These are phyloP conservation scores for Nemurella pictetii DNA, from an alignment of 2,888 invertebrate genomes.

Conservation along the genomic window DNA sequence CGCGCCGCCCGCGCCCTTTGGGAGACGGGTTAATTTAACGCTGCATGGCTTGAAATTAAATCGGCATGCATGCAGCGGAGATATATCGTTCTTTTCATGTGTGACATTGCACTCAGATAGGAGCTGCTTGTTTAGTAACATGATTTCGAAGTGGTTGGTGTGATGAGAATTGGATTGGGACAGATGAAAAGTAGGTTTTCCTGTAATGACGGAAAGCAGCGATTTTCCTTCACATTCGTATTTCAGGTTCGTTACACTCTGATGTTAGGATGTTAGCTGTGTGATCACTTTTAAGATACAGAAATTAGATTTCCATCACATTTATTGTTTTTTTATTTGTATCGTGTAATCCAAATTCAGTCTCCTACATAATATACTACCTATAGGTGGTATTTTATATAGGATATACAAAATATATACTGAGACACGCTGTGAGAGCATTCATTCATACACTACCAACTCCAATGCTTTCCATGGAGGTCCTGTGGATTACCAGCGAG, in stretches of 20 bases:
- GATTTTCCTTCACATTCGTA: too few species aligned
- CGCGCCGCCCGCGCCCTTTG: constrained; percentile 46
- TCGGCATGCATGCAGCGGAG: constrained; percentile 43
- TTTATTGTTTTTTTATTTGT: too few species aligned
- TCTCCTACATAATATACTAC: too few species aligned
- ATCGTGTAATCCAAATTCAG: too few species aligned
- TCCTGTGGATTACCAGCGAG: neutral
- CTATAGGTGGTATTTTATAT: too few species aligned
- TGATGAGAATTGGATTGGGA: neutral
- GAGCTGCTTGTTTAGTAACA: neutral
- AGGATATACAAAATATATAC: too few species aligned
- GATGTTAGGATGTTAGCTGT: too few species aligned
- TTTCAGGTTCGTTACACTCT: too few species aligned
- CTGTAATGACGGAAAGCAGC: too few species aligned
- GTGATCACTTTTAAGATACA: too few species aligned
- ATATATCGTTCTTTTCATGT: neutral
- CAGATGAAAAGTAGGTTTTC: neutral
- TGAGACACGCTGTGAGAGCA: neutral
- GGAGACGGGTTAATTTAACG: constrained; percentile 53
- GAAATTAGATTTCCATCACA: too few species aligned
- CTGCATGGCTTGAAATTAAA: constrained; percentile 54
- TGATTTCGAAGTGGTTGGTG: neutral
- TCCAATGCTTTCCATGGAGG: neutral
- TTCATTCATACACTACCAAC: neutral
- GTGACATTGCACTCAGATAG: neutral